phyloP scores from a whole-genome alignment of 92 coral and sea anemone genomes.

The Porites cylindrica region DNA sequence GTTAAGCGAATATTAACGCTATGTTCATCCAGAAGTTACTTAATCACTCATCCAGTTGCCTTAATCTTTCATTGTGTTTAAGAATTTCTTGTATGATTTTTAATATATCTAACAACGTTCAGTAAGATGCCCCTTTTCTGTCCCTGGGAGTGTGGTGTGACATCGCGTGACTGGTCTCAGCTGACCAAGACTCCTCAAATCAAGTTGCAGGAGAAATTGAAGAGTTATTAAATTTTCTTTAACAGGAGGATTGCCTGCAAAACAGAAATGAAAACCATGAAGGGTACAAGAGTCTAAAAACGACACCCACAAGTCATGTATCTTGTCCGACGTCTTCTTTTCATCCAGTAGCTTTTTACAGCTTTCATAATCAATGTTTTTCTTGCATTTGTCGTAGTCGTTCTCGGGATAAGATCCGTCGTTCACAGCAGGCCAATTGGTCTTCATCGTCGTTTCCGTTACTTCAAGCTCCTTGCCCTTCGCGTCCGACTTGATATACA shows the following conservation, averaged over 20 bases:
- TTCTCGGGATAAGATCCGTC: conserved; percentile 64
- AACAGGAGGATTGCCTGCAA: conserved; percentile 82
- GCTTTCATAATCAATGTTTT: conserved; percentile 82
- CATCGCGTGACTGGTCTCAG: neutral
- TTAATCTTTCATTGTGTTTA: neutral
- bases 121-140: neutral
- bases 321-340: conserved; percentile 77
- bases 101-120: neutral
- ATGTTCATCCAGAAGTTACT: neutral
- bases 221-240: no score
- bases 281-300: conserved; percentile 82
- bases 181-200: neutral
- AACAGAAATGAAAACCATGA: conserved; percentile 91
- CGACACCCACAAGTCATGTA: conserved; percentile 74
- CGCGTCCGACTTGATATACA: conserved; percentile 84
- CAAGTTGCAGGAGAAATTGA: no score
- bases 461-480: conserved; percentile 78
- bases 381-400: conserved; percentile 89
- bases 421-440: conserved; percentile 53
- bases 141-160: neutral
- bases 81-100: no score
- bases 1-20: neutral
- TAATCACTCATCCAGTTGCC: neutral
- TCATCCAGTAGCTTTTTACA: conserved; percentile 80
- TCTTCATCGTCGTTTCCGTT: conserved; percentile 59